Evolutionary conservation across 2,113 vertebrate genomes (phyloP), one percentile per base, ranked within the genome.

Genomic region (Hoplias malabaricus): DNA sequence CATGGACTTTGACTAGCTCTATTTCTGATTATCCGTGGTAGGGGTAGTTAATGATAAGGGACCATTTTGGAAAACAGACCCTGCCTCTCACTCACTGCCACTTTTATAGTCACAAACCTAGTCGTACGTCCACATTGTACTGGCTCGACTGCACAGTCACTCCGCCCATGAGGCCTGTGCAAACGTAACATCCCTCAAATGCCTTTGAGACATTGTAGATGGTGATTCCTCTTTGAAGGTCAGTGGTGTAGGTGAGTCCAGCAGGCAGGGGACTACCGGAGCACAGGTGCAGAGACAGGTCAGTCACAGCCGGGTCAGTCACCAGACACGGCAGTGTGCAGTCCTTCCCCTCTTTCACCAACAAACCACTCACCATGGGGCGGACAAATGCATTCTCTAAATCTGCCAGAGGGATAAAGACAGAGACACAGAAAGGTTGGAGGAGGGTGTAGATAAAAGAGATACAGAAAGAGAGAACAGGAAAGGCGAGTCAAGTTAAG

Each of bases 261-360:
- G 61, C 31, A 33, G 90, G 91, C 78, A 91, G 68, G 46, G 87
- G 80, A 68, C 0, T 54, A 16, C 86, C 86, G 5, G 88, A 77
- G 9, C 91, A 93, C 25, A 85, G 88, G 65, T 88, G 82, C 62
- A 92, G 65, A 40, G 85, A 68, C 69, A 92, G 29, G 14, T 33
- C 50, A 33, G 69, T 85, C 76, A 93, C 83, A 23, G 86, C 82
- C 0, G 92, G 92, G 83, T 92, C 86, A 0, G 91, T 92, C 74
- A 89, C 90, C 1, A 91, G 83, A 72, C 92, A 93, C 8, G 91
- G 90, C 36, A 93, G 79, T 62, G 85, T 90, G 82, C 86, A 83
- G 81, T 88, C 78, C 29, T 91, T 88, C 2, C 90, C 88, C 1
- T 82, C 84, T 27, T 86, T 89, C 53, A 84, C 90, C 56, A 92